Percentiles rank a stretch among this genome's conserved stretches.
Conservation (phyloP, 2,888 invertebrate species). For the Drosophila acutilabella region DNA sequence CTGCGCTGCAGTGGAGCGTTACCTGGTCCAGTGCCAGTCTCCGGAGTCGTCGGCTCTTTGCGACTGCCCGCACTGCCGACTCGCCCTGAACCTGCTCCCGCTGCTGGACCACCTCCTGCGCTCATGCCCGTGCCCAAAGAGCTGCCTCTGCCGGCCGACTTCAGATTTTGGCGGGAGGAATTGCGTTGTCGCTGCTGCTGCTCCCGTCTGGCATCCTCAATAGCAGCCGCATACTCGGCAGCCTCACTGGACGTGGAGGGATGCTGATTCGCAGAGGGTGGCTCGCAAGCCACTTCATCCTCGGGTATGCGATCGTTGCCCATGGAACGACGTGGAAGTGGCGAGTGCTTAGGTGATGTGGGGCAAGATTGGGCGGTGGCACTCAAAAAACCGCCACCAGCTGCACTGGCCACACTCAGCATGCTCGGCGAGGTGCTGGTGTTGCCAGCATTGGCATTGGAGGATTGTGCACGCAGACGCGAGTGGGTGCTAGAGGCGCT, state of each 20-base stretch:
- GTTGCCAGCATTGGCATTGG: conserved; percentile 51
- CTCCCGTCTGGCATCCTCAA: conserved; percentile 72
- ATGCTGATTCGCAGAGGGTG: conserved; percentile 30
- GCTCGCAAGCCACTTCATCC: conserved; percentile 78
- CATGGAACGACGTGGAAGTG: conserved; percentile 82
- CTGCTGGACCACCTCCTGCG: conserved; percentile 36
- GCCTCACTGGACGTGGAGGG: conserved; percentile 78
- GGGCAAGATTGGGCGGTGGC: conserved; percentile 82
- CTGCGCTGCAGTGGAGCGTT: conserved; percentile 79
- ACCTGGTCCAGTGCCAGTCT: conserved; percentile 30
- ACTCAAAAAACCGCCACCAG: conserved; percentile 14
- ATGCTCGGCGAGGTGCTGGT: conserved; percentile 51
- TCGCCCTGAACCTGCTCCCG: conserved; percentile 43
- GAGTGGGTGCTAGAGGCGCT: conserved; percentile 82
- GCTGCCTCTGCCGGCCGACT: conserved; percentile 39
- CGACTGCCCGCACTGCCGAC: conserved; percentile 72
- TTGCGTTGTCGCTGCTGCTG: conserved; percentile 62
- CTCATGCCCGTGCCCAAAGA: conserved; percentile 26
- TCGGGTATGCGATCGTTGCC: conserved; percentile 83
- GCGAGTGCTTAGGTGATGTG: conserved; percentile 84
- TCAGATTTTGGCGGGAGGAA: conserved; percentile 53
- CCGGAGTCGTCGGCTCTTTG: conserved; percentile 37
- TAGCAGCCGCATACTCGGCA: conserved; percentile 81
- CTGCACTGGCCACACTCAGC: conserved; percentile 50
- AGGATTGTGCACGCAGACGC: conserved; percentile 79